Percentiles rank a stretch among this genome's conserved stretches.
Evolutionary conservation across 1,140 invertebrate genomes (phyloP).

Genomic region (Lepidurus arcticus): DNA sequence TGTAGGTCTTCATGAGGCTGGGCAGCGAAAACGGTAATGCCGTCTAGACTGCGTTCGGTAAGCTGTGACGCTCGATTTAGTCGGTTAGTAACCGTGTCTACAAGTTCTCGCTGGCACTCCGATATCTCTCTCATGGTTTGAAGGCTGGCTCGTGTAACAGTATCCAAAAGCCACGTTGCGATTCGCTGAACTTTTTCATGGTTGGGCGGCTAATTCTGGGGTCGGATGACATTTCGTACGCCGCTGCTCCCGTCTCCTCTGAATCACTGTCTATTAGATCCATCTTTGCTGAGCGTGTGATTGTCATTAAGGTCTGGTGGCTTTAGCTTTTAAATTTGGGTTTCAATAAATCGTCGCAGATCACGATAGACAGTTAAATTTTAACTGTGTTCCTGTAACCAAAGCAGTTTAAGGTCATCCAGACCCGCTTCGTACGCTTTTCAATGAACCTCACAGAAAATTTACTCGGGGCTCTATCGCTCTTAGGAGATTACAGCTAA

Average conservation of each 20-base stretch:
- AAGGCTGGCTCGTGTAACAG: neutral
- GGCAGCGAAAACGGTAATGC: conserved; percentile 25
- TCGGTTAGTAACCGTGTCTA: neutral
- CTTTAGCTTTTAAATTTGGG: neutral
- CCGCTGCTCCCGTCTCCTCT: neutral
- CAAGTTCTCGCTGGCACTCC: neutral
- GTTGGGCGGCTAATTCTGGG: neutral
- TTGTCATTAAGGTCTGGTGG: neutral
- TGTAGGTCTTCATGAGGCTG: conserved; percentile 10
- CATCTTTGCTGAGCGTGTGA: neutral
- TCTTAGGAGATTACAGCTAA: neutral
- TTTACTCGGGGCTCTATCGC: neutral
- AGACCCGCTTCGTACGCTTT: neutral
- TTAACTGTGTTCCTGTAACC: neutral
- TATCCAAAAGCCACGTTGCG: neutral
- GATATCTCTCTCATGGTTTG: neutral
- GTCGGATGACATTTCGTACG: neutral
- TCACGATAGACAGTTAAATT: neutral
- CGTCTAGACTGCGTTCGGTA: conserved; percentile 1
- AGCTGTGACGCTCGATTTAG: neutral
- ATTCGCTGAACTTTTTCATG: neutral
- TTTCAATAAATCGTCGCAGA: neutral
- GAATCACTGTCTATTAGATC: neutral
- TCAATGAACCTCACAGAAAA: neutral
- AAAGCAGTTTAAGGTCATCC: neutral